These are phyloP conservation scores for Corythornis cristatus DNA, from an alignment of 2,113 vertebrate genomes.

Conservation along the genomic window DNA sequence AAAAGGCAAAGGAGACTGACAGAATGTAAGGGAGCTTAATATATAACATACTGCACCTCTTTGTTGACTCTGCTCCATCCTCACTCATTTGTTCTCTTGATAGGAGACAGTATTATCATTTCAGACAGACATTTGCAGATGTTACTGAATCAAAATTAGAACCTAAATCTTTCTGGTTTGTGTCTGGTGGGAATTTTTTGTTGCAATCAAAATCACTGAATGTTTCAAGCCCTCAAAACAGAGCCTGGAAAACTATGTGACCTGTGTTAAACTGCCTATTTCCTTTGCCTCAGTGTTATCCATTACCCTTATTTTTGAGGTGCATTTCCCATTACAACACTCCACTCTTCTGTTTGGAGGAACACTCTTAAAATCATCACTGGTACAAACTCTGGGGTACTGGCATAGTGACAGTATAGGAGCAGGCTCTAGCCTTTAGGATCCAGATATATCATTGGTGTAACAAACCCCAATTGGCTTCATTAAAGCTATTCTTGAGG, in stretches of 20 bases:
- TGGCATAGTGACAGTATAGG: background rate
- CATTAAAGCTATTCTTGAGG: slow-evolving; percentile 16
- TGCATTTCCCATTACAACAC: background rate
- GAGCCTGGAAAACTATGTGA: background rate
- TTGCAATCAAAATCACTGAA: background rate
- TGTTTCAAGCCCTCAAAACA: background rate
- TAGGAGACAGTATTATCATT: background rate
- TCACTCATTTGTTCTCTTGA: background rate
- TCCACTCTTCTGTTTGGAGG: background rate
- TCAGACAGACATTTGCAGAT: background rate
- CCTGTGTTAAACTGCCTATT: background rate
- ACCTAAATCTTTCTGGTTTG: background rate
- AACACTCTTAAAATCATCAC: background rate
- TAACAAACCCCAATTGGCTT: slow-evolving; percentile 26
- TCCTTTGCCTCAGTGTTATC: background rate
- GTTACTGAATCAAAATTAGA: slow-evolving; percentile 5
- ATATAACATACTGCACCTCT: background rate
- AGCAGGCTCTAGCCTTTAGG: background rate
- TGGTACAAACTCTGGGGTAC: background rate
- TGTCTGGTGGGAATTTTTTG: background rate
- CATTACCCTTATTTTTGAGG: background rate
- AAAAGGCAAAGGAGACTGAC: background rate
- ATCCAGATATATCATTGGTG: background rate
- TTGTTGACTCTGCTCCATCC: background rate
- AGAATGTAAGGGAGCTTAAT: background rate